Conservation (phyloP, 2,888 invertebrate genomes). For the Anoplius nigerrimus region DNA sequence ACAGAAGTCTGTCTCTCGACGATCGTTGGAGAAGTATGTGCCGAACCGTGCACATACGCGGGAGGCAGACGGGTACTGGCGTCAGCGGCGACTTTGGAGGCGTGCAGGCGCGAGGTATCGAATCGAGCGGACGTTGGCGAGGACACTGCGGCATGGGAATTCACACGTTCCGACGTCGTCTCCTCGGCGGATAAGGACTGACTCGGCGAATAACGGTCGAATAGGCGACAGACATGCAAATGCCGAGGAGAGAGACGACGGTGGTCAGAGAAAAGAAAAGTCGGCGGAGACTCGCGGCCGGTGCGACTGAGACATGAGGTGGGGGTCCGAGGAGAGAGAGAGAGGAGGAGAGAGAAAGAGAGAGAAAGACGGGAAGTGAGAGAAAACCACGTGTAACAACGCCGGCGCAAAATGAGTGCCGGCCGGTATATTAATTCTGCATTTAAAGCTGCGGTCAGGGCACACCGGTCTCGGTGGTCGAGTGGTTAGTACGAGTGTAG, state of each 20-base stretch:
- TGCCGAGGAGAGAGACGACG: conserved; percentile 4
- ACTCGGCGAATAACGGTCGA: too few species aligned
- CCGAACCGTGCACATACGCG: too few species aligned
- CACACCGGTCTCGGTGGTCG: conserved; percentile 67
- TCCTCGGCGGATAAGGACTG: too few species aligned
- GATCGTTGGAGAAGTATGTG: too few species aligned
- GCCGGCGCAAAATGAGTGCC: conserved; percentile 63
- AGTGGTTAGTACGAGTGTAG: conserved; percentile 66
- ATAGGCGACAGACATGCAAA: neutral
- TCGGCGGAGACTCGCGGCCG: neutral
- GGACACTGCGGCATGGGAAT: conserved; percentile 1
- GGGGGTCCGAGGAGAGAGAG: neutral
- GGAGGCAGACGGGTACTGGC: too few species aligned
- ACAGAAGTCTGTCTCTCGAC: conserved; percentile 10
- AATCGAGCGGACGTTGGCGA: conserved; percentile 24
- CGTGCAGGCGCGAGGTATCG: conserved; percentile 17
- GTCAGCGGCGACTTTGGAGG: too few species aligned
- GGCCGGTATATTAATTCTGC: conserved; percentile 69
- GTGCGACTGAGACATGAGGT: neutral
- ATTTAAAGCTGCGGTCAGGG: conserved; percentile 70
- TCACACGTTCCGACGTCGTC: neutral
- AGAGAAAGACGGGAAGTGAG: conserved; percentile 31
- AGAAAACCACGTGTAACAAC: conserved; percentile 63
- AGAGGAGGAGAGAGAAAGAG: neutral
- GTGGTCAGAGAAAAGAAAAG: neutral